Evolutionary conservation across 2,888 invertebrate genomes (phyloP), one percentile per base, ranked within the genome.

Genomic region (Sarcophaga caerulescens): DNA sequence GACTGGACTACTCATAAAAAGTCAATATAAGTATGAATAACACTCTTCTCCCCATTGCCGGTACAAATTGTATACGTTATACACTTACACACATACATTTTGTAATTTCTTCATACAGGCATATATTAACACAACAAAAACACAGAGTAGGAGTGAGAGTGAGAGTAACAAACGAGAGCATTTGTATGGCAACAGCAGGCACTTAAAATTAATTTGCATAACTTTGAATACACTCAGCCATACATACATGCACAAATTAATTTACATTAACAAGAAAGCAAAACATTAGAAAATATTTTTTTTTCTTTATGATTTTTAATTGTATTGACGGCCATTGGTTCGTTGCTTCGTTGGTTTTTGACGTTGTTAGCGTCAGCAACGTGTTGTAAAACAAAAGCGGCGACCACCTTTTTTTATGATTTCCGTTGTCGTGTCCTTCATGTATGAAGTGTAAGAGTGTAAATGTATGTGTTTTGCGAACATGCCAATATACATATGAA

Each of bases 361-460:
- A 74, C 69, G 35, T 10, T 2, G 73, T 73, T 65, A 78, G 69
- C 59, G 70, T 44, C 63, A 69, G 62, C 44, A 65, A 44, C 11
- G n/a, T 62, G 66, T 73, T 35, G 10, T 52, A 44, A 68, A 47
- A 79, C 74, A 76, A 44, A 45, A 80, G 23, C 62, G 69, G 81
- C 86, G 83, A 86, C 84, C 84, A 84, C 86, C 86, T 81, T 62
- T 78, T 78, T 86, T 84, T 76, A 92, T 90, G 90, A 92, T 90
- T 90, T 92, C 91, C 91, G 91, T 88, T 92, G 87, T 89, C 90
- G 90, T 89, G 91, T 90, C 90, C 92, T 92, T 91, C 92, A 90
- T 89, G 89, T 89, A 89, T 88, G 71, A 63, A 59, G 0, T 60
- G 3, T 3, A n/a, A 19, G 57, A 19, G 57, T 60, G 17, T 57